A percentile compares a stretch with the other conserved stretches of the same genome.
Conservation (phyloP, 2,888 invertebrate species). For the Opisthograptis luteolata region DNA sequence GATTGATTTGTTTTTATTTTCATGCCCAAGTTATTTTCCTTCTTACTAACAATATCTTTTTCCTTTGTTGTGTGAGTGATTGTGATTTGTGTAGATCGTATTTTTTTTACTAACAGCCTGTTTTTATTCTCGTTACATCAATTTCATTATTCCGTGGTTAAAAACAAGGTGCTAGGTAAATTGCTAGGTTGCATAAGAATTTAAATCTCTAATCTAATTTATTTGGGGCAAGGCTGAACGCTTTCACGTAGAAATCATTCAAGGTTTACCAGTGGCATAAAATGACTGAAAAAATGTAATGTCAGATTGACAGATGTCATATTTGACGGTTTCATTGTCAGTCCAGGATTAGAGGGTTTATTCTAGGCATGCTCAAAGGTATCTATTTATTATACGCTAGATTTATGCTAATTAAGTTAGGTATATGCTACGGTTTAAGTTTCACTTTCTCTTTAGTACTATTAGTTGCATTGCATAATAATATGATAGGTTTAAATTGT, state of each 20-base stretch:
- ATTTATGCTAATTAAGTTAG: constrained; percentile 48
- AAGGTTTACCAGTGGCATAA: constrained; percentile 56
- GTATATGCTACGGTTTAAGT: too few relatives aligned
- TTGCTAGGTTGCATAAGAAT: constrained; percentile 30
- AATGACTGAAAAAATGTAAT: constrained; percentile 55
- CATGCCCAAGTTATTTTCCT: constrained; percentile 49
- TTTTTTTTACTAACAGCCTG: constrained; percentile 72
- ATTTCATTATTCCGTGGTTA: constrained; percentile 60
- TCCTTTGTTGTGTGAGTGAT: constrained; percentile 57
- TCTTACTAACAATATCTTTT: constrained; percentile 65
- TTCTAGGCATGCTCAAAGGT: constrained; percentile 31
- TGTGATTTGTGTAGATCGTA: constrained; percentile 57
- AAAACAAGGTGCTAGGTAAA: constrained; percentile 74
- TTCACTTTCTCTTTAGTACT: too few relatives aligned
- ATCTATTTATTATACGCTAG: constrained; percentile 31
- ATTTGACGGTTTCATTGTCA: constrained; percentile 63
- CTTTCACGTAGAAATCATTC: constrained; percentile 57
- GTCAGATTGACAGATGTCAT: constrained; percentile 70
- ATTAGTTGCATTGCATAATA: too few relatives aligned
- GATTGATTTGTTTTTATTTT: constrained; percentile 31
- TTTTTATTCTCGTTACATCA: constrained; percentile 44
- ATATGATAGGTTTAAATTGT: too few relatives aligned
- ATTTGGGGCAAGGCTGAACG: constrained; percentile 60
- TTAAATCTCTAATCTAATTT: constrained; percentile 41
- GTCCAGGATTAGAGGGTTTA: constrained; percentile 48